These are phyloP conservation scores for Aleiodes leptofemur DNA, from an alignment of 2,888 invertebrate species.

Conservation along the genomic window DNA sequence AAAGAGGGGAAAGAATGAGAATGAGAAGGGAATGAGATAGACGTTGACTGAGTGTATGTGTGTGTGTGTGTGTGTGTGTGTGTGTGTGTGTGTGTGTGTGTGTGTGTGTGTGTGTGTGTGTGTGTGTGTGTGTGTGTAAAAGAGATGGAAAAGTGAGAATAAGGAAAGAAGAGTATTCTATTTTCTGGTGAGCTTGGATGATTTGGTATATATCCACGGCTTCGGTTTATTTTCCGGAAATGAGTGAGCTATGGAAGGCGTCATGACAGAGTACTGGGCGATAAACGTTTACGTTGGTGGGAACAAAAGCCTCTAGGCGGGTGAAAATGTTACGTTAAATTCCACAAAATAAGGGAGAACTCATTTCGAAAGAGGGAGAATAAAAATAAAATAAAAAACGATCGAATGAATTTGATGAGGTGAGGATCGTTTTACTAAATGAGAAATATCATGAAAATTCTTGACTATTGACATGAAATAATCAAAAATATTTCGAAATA, in stretches of 20 bases:
- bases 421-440: not conserved
- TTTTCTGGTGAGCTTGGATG: conserved; percentile 19
- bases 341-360: conserved; percentile 11
- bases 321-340: conserved; percentile 34
- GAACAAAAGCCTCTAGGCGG: conserved; percentile 32
- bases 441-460: not conserved
- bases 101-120: not conserved
- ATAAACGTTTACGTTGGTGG: conserved; percentile 42
- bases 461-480: not conserved
- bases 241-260: conserved; percentile 37
- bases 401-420: conserved; percentile 2
- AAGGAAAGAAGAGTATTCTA: conserved; percentile 25
- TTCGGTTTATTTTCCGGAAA: conserved; percentile 54
- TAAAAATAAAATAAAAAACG: not conserved
- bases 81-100: not conserved
- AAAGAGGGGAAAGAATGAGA: not conserved
- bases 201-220: conserved; percentile 13
- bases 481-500: not conserved
- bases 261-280: conserved; percentile 33
- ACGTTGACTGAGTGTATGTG: conserved; percentile 14
- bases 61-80: not conserved
- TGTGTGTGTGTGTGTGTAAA: not conserved
- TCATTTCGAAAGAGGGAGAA: not conserved
- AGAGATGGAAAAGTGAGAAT: conserved; percentile 9
- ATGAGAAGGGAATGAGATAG: conserved; percentile 23